A percentile compares a stretch with the other conserved stretches of the same genome.
phyloP scores from a whole-genome alignment of 2,888 invertebrate species.

The Heteromyza rotundicornis region DNA sequence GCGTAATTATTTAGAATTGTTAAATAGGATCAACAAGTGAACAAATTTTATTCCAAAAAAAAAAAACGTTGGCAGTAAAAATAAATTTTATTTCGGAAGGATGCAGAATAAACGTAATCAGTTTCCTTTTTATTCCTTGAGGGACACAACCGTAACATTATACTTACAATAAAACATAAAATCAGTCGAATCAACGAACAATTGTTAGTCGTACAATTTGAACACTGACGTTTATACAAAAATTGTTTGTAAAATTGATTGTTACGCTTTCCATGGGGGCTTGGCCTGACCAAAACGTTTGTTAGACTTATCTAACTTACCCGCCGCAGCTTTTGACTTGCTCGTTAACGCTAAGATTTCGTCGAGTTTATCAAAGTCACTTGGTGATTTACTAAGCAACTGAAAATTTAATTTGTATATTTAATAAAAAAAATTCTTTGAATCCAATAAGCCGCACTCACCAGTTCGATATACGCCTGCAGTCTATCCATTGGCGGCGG shows the following conservation, averaged over 20 bases:
- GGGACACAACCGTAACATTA: too few relatives aligned
- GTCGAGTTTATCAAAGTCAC: conserved; percentile 58
- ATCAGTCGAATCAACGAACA: too few relatives aligned
- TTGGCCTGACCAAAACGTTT: conserved; percentile 37
- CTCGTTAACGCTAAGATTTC: conserved; percentile 48
- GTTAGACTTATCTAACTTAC: conserved; percentile 34
- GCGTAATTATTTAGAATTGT: too few relatives aligned
- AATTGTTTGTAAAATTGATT: not conserved
- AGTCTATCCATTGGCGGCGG: conserved; percentile 50
- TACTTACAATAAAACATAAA: too few relatives aligned
- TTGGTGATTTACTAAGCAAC: conserved; percentile 66
- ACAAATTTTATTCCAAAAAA: too few relatives aligned
- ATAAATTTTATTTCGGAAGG: too few relatives aligned
- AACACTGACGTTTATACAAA: too few relatives aligned
- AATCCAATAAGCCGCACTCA: conserved; percentile 50
- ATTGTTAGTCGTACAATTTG: too few relatives aligned
- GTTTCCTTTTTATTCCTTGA: too few relatives aligned
- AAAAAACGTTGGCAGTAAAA: too few relatives aligned
- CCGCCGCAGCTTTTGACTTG: conserved; percentile 33
- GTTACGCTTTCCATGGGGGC: conserved; percentile 56
- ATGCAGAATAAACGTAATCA: too few relatives aligned
- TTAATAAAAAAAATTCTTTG: not conserved
- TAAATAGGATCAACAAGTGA: too few relatives aligned
- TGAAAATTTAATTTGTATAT: conserved; percentile 37
- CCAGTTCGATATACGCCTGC: conserved; percentile 60